These are phyloP conservation scores for Hybognathus amarus DNA, from an alignment of 2,797 vertebrate genomes.

Conservation along the genomic window DNA sequence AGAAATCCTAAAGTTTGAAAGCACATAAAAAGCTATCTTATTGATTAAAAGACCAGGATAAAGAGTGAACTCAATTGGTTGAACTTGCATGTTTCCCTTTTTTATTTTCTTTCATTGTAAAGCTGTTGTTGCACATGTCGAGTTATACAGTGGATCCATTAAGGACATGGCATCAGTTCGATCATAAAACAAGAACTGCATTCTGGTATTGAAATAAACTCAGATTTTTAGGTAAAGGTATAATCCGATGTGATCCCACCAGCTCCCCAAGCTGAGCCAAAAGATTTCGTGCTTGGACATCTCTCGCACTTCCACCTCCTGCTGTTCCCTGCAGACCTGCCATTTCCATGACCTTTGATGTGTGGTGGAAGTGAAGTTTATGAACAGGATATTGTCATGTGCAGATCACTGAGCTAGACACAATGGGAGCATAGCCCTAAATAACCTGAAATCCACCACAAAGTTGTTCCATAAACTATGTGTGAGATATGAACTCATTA, in stretches of 20 bases:
- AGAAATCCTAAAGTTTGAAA: constrained; percentile 40
- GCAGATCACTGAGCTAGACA: constrained; percentile 36
- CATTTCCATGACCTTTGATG: constrained; percentile 63
- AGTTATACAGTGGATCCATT: background rate
- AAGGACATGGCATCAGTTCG: background rate
- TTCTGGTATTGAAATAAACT: background rate
- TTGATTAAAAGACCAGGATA: background rate
- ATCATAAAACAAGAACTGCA: background rate
- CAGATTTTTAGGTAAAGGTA: background rate
- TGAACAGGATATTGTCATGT: constrained; percentile 34
- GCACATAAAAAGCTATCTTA: constrained; percentile 21
- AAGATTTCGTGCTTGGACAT: constrained; percentile 46
- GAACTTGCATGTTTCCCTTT: background rate
- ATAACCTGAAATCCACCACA: constrained; percentile 15
- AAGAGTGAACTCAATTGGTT: background rate
- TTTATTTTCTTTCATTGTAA: background rate
- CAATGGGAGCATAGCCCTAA: constrained; percentile 6
- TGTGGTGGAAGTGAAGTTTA: constrained; percentile 43
- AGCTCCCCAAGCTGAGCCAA: constrained; percentile 25
- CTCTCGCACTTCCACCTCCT: constrained; percentile 42
- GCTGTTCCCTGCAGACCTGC: constrained; percentile 52
- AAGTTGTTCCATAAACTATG: background rate
- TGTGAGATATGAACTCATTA: background rate
- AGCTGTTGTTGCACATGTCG: background rate
- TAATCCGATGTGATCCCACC: background rate